These are phyloP conservation scores for Protomyctophum bolini DNA, from an alignment of 2,113 vertebrate genomes.

Conservation along the genomic window DNA sequence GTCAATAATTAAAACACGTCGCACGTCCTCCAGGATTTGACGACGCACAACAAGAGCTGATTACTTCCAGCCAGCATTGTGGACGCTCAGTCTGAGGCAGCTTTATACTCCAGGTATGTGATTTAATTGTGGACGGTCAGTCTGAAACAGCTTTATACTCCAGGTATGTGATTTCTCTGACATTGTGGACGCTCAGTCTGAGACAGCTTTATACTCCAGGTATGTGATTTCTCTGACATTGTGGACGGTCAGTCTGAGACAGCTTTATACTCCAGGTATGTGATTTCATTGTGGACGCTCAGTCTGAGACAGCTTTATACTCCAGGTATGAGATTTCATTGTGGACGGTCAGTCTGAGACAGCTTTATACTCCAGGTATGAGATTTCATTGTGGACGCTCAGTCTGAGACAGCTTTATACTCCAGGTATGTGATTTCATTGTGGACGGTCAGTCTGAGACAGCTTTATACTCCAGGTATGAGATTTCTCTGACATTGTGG, in stretches of 20 bases:
- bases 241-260: conserved; percentile 30
- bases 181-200: too few species aligned
- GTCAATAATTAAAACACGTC: conserved; percentile 72
- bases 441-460: conserved; percentile 30
- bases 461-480: conserved; percentile 17
- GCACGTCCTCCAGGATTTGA: conserved; percentile 71
- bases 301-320: too few species aligned
- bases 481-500: background rate
- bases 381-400: background rate
- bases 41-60: conserved; percentile 8
- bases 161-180: too few species aligned
- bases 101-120: conserved; percentile 10
- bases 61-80: conserved; percentile 35
- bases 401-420: too few species aligned
- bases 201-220: too few species aligned
- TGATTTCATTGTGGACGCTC: background rate
- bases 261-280: conserved; percentile 17
- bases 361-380: conserved; percentile 17
- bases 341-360: conserved; percentile 30
- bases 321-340: background rate
- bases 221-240: background rate
- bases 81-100: conserved; percentile 32
- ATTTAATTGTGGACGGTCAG: too few species aligned
- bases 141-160: too few species aligned
- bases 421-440: background rate